A percentile compares a stretch with the other conserved stretches of the same genome.
phyloP scores from a whole-genome alignment of 2,888 invertebrate species.

The Drosophila suboccidentalis region DNA sequence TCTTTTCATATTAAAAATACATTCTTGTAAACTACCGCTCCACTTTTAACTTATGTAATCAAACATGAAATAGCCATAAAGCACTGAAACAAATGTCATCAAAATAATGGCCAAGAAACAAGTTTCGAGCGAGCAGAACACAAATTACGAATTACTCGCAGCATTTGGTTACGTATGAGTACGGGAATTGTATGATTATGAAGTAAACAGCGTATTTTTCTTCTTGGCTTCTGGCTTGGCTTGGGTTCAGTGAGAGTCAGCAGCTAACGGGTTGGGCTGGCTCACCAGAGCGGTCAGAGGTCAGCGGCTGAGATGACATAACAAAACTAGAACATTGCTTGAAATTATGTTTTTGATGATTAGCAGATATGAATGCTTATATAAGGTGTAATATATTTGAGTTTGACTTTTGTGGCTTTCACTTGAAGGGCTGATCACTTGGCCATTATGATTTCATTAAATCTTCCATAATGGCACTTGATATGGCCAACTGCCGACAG shows the following conservation, averaged over 20 bases:
- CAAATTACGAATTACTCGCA: slow-evolving; percentile 9
- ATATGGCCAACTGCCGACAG: slow-evolving; percentile 43
- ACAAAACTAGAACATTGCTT: slow-evolving; percentile 42
- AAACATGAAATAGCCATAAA: slow-evolving; percentile 56
- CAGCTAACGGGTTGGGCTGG: slow-evolving; percentile 42
- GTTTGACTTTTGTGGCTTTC: slow-evolving; percentile 47
- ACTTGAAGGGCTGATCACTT: slow-evolving; percentile 44
- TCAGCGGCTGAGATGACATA: slow-evolving; percentile 41
- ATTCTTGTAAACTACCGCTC: slow-evolving; percentile 62
- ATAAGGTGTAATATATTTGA: slow-evolving; percentile 38
- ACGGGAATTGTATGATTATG: slow-evolving; percentile 5
- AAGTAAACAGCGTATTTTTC: slow-evolving; percentile 24
- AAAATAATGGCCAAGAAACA: slow-evolving; percentile 56
- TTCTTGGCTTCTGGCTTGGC: slow-evolving; percentile 1
- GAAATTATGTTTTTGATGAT: slow-evolving; percentile 22
- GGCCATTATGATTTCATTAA: slow-evolving; percentile 65
- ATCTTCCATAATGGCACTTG: slow-evolving; percentile 73
- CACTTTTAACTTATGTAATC: slow-evolving; percentile 61
- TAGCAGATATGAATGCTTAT: slow-evolving; percentile 39
- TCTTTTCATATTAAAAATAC: slow-evolving; percentile 60
- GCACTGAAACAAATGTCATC: slow-evolving; percentile 43
- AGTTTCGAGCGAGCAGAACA: slow-evolving; percentile 57
- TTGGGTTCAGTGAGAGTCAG: slow-evolving; percentile 15
- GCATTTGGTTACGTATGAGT: slow-evolving; percentile 28
- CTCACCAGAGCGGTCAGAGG: slow-evolving; percentile 33